These are phyloP conservation scores for Progne subis DNA, from an alignment of 2,113 vertebrate genomes.

Conservation along the genomic window DNA sequence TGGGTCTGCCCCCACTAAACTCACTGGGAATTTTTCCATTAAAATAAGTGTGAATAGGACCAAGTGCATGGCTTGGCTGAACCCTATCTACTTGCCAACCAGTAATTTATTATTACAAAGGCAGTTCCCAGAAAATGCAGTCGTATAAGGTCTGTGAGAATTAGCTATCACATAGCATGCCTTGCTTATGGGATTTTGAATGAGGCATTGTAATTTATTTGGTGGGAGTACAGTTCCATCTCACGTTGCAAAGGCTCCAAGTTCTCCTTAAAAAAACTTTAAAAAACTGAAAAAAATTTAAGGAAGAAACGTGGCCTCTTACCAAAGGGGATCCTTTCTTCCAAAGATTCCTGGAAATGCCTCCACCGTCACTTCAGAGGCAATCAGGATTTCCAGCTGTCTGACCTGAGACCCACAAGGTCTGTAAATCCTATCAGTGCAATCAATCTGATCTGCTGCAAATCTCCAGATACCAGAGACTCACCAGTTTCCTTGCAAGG, in stretches of 20 bases:
- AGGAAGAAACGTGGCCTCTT: neutral
- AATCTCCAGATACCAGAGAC: neutral
- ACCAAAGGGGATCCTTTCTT: neutral
- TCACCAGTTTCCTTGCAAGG: neutral
- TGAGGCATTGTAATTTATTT: conserved; percentile 25
- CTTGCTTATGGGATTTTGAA: neutral
- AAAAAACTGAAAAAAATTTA: neutral
- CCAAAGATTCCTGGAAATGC: neutral
- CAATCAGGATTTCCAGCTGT: conserved; percentile 3
- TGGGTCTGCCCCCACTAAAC: neutral
- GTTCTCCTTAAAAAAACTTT: neutral
- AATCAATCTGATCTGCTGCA: conserved; percentile 21
- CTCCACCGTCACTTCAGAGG: neutral
- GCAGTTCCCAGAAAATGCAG: conserved; percentile 34
- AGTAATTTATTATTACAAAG: conserved; percentile 38
- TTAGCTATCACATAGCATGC: neutral
- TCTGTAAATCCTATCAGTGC: neutral
- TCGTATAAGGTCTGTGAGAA: neutral
- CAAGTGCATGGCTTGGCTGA: conserved; percentile 3
- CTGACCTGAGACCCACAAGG: neutral
- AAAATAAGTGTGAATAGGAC: neutral
- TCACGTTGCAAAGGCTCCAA: neutral
- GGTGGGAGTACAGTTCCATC: neutral
- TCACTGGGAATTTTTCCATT: conserved; percentile 10
- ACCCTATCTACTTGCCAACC: conserved; percentile 7